These are phyloP conservation scores for Lycopodina hypogea DNA, from an alignment of 37 sponge, comb jelly and placozoan genomes.

Conservation along the genomic window DNA sequence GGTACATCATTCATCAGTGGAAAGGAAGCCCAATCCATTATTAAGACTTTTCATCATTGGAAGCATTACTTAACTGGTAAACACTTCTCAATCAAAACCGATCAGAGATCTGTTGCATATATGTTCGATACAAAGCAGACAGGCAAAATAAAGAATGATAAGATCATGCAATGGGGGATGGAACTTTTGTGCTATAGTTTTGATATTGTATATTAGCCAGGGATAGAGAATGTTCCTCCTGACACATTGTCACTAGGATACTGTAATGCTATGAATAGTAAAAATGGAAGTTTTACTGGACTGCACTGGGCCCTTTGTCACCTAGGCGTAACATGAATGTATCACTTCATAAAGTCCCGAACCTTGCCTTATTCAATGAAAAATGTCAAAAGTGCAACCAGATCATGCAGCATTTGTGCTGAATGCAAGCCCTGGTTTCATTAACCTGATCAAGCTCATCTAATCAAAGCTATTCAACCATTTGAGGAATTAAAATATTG, in stretches of 20 bases:
- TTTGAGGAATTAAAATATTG: neutral
- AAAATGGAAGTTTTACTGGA: neutral
- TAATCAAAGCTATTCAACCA: conserved; percentile 1
- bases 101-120: conserved; percentile 4
- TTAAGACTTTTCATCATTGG: neutral
- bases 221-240: too few species aligned
- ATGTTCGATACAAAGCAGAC: neutral
- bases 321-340: neutral
- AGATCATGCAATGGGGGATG: conserved; percentile 4
- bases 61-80: neutral
- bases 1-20: neutral
- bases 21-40: neutral
- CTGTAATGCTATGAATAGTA: neutral
- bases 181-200: neutral
- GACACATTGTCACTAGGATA: neutral
- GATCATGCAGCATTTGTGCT: neutral
- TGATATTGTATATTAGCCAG: too few species aligned
- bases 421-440: neutral
- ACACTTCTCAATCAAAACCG: neutral
- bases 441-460: neutral
- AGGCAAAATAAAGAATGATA: neutral
- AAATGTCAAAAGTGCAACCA: neutral
- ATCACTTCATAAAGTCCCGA: neutral
- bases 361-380: neutral
- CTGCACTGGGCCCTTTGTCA: neutral